Base-by-base conservation (phyloP, 2,888 invertebrate species). In the Lithophane semibrunnea region DNA sequence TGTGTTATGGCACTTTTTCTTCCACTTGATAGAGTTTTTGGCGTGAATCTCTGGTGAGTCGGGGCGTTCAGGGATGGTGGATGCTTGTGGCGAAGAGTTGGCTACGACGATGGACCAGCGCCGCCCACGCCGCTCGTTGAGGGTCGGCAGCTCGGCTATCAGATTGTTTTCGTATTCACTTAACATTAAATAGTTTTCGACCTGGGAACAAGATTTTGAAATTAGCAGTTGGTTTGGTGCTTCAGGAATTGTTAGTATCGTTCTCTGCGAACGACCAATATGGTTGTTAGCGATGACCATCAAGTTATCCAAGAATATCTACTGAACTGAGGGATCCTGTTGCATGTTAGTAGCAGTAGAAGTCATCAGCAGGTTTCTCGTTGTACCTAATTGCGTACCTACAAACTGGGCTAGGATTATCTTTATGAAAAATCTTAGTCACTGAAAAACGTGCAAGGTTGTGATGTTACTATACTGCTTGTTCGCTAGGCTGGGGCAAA, bases 131-230 rank as follows among this genome's bases (percentile, higher is more conserved):
- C 98, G 97, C 92, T 98, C 98, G 94, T 98, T 97, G 89, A 98
- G 96, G 88, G 97, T 97, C 37, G 98, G 98, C 95, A 98, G 97
- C 93, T 98, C 98, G 2, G 98, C 98, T 90, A 98, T 98, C 79
- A 98, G 95, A 93, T 98, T 98, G 95, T 98, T 98, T 93, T 98
- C 98, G 93, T 98, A 98, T 94, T 98, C 98, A 90, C 98, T 98
- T 84, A 98, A 97, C 98, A 98, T 98, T 89, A 98, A 96, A 93
- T 98, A 98, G 95, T 98, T 98, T 94, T 98, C 98, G 85, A 98
- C 98, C 97, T 97, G 95, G n/a, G 92, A 92, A 81, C 87, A 89
- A 82, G 10, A 74, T 70, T 58, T 73, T 42, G 13, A 47, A 13
- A 66, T 67, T n/a, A 69, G 56, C 42, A 10, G n/a, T 16, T 47